Evolutionary conservation across 1,140 invertebrate genomes (phyloP).

Genomic region (Ctenoplectra terminalis): DNA sequence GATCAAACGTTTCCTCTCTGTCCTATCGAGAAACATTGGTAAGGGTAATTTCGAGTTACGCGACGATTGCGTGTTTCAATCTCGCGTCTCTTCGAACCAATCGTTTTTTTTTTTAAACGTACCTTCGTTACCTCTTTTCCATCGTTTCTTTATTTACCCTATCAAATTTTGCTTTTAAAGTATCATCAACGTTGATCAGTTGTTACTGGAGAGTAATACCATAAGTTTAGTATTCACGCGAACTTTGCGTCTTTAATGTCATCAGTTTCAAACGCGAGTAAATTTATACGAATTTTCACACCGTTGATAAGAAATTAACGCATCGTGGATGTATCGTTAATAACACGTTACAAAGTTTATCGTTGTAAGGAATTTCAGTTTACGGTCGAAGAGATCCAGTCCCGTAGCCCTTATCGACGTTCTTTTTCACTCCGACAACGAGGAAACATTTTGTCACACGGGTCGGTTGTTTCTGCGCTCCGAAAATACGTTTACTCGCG

Average conservation of each 20-base stretch:
- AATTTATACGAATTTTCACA: not conserved
- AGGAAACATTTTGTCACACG: not conserved
- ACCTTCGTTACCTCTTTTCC: not conserved
- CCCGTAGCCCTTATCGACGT: not conserved
- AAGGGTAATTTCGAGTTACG: conserved; percentile 18
- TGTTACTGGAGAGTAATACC: too few species aligned
- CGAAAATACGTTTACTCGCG: not conserved
- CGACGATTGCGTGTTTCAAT: not conserved
- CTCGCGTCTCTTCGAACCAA: not conserved
- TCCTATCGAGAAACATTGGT: conserved; percentile 23
- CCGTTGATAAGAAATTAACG: not conserved
- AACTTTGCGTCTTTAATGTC: not conserved
- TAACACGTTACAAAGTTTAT: not conserved
- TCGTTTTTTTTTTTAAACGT: not conserved
- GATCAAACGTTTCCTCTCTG: conserved; percentile 21
- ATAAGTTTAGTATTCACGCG: not conserved
- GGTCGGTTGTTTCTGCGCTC: not conserved
- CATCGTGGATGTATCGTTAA: not conserved
- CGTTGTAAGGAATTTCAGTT: not conserved
- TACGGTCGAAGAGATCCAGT: not conserved
- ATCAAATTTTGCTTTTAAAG: not conserved
- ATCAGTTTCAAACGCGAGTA: not conserved
- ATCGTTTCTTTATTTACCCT: not conserved
- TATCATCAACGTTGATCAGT: not conserved
- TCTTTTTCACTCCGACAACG: not conserved